A percentile compares a stretch with the other conserved stretches of the same genome.
Evolutionary conservation across 2,113 vertebrate species (phyloP).

Genomic region (Oncorhynchus gorbuscha): DNA sequence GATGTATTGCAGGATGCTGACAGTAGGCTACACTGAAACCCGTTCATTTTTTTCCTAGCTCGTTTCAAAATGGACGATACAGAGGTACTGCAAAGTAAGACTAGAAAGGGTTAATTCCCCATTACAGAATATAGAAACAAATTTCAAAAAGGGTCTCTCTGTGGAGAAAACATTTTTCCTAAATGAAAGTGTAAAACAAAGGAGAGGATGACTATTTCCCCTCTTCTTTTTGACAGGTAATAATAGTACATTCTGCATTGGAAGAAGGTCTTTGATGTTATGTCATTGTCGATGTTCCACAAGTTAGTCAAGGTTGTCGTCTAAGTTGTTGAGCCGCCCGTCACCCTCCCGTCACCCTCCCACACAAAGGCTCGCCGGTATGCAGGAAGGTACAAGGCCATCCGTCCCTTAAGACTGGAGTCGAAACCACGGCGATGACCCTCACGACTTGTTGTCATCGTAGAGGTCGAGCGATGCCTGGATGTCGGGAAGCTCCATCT

Average conservation of each 20-base stretch:
- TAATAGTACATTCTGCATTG: slow-evolving; percentile 24
- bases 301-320: slow-evolving; percentile 11
- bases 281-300: slow-evolving; percentile 22
- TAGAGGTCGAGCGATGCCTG: slow-evolving; percentile 89
- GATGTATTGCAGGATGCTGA: slow-evolving; percentile 22
- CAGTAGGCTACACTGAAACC: slow-evolving; percentile 13
- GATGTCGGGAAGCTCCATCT: slow-evolving; percentile 89
- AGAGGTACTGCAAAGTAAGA: slow-evolving; percentile 11
- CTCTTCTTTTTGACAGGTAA: slow-evolving; percentile 1
- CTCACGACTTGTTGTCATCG: slow-evolving; percentile 96
- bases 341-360: not conserved
- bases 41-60: slow-evolving; percentile 6
- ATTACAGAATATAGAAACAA: not conserved
- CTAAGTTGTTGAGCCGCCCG: not conserved
- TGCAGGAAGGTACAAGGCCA: slow-evolving; percentile 7
- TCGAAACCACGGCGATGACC: slow-evolving; percentile 13
- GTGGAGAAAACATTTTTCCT: not conserved
- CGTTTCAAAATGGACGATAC: slow-evolving; percentile 20
- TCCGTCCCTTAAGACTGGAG: slow-evolving; percentile 8
- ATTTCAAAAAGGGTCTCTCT: not conserved
- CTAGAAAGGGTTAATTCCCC: not conserved
- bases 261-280: slow-evolving; percentile 30
- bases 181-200: slow-evolving; percentile 1
- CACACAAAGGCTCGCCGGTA: not conserved
- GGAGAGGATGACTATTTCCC: slow-evolving; percentile 1